These are phyloP conservation scores for Drosophila grimshawi DNA, from an alignment of 1,140 invertebrate species.

Conservation along the genomic window DNA sequence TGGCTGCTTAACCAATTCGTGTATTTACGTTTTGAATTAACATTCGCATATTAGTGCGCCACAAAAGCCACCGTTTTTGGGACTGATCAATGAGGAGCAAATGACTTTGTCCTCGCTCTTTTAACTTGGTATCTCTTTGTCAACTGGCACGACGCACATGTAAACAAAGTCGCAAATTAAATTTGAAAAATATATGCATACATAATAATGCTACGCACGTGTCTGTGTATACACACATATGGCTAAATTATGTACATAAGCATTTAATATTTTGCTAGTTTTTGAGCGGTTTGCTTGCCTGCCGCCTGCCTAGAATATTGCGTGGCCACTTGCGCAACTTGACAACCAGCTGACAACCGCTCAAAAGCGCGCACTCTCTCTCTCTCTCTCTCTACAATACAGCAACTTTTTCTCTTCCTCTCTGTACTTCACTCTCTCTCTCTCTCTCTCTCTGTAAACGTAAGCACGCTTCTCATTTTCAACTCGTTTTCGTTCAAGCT, in stretches of 20 bases:
- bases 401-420: conserved; percentile 20
- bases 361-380: conserved; percentile 30
- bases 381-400: conserved; percentile 14
- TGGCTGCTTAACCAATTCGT: conserved; percentile 29
- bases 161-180: conserved; percentile 40
- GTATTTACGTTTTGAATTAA: conserved; percentile 37
- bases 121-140: conserved; percentile 38
- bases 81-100: conserved; percentile 19
- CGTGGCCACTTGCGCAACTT: conserved; percentile 54
- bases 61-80: conserved; percentile 27
- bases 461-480: conserved; percentile 37
- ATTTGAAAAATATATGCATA: conserved; percentile 10
- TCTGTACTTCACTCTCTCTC: conserved; percentile 3
- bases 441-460: conserved; percentile 22
- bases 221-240: background rate
- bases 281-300: conserved; percentile 31
- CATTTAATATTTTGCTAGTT: conserved; percentile 21
- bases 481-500: conserved; percentile 29
- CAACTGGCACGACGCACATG: conserved; percentile 29
- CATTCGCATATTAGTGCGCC: conserved; percentile 39
- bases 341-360: conserved; percentile 51
- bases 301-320: conserved; percentile 39
- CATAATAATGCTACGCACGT: background rate
- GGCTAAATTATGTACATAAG: conserved; percentile 5
- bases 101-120: conserved; percentile 32